These are phyloP conservation scores for Fistularia commersonii DNA, from an alignment of 2,797 vertebrate genomes.

Conservation along the genomic window DNA sequence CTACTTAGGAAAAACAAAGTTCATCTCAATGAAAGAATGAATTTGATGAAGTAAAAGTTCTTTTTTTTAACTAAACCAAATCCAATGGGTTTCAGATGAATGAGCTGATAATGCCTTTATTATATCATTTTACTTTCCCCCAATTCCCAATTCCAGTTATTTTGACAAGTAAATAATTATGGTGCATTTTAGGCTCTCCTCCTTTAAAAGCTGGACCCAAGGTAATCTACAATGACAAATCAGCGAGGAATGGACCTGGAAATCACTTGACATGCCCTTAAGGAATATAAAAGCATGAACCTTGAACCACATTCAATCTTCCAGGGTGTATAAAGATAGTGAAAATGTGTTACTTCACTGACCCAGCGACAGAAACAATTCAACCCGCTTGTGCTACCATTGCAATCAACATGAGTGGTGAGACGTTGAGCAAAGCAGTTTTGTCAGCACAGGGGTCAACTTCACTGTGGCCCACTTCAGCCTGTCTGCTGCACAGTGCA, in stretches of 20 bases:
- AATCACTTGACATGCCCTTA: constrained; percentile 5
- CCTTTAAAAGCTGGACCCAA: too few species aligned
- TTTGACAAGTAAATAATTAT: not conserved
- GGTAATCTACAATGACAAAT: not conserved
- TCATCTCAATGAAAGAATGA: constrained; percentile 8
- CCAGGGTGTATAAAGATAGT: constrained; percentile 5
- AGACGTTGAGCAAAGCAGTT: too few species aligned
- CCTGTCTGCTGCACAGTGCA: constrained; percentile 10
- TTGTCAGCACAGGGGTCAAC: not conserved
- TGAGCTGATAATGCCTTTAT: constrained; percentile 7
- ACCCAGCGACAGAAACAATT: not conserved
- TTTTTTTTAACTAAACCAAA: too few species aligned
- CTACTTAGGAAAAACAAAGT: constrained; percentile 22
- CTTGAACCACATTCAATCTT: constrained; percentile 6
- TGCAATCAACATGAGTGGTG: not conserved
- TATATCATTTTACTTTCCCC: not conserved
- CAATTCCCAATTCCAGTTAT: not conserved
- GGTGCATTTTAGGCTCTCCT: not conserved
- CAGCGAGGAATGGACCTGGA: constrained; percentile 1
- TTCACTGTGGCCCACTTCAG: constrained; percentile 17
- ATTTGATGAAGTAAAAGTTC: too few species aligned
- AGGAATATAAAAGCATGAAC: constrained; percentile 9
- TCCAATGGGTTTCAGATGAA: too few species aligned
- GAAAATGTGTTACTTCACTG: constrained; percentile 6
- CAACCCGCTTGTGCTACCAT: too few species aligned